phyloP scores from a whole-genome alignment of 2,888 invertebrate species.

The Geophilus truncorum region DNA sequence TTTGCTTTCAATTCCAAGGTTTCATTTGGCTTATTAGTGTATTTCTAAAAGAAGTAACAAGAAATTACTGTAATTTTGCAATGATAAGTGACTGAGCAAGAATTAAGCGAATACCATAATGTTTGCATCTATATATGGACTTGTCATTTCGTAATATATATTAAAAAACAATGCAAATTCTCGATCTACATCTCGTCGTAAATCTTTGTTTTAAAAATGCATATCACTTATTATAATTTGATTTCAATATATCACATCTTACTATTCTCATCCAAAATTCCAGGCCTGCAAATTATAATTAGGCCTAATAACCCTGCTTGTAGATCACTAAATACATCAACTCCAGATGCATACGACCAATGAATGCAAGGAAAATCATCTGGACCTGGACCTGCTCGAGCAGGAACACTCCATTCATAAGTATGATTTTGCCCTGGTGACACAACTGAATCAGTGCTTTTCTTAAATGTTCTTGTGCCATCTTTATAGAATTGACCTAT shows the following conservation, averaged over 20 bases:
- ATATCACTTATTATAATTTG: neutral
- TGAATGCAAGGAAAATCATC: slow-evolving; percentile 38
- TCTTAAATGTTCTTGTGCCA: neutral
- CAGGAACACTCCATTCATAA: slow-evolving; percentile 38
- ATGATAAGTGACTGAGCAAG: neutral
- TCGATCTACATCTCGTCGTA: slow-evolving; percentile 18
- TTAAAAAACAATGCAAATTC: slow-evolving; percentile 39
- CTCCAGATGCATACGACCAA: slow-evolving; percentile 38
- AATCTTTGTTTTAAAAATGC: neutral
- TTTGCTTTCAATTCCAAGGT: neutral
- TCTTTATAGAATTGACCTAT: neutral
- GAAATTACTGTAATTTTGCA: no score
- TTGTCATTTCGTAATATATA: slow-evolving; percentile 39
- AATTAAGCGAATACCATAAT: slow-evolving; percentile 30
- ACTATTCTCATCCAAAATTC: neutral
- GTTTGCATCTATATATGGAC: slow-evolving; percentile 42
- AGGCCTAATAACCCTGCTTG: slow-evolving; percentile 39
- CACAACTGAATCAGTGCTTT: slow-evolving; percentile 33
- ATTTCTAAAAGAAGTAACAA: neutral
- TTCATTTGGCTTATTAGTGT: neutral
- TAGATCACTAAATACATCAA: slow-evolving; percentile 36
- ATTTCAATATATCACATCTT: neutral
- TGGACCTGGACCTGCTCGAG: slow-evolving; percentile 38
- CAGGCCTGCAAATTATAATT: slow-evolving; percentile 36
- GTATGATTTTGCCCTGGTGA: slow-evolving; percentile 34